These are phyloP conservation scores for Ophiodon elongatus DNA, from an alignment of 2,113 vertebrate genomes.

Conservation along the genomic window DNA sequence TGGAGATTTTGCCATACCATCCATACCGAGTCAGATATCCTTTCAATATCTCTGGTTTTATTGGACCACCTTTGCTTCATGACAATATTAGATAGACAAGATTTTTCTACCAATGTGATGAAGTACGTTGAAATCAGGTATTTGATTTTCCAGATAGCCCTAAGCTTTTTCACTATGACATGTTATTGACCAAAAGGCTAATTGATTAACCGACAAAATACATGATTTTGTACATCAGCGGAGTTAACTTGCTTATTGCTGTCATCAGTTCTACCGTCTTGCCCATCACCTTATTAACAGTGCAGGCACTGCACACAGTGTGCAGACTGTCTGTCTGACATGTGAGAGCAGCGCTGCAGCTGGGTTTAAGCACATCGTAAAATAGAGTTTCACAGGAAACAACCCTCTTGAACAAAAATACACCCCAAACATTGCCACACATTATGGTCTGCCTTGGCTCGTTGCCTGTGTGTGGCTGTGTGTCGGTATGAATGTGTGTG, in stretches of 20 bases:
- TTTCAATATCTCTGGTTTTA: background rate
- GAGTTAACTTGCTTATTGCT: conserved; percentile 12
- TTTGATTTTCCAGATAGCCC: background rate
- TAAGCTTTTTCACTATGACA: background rate
- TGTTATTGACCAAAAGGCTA: background rate
- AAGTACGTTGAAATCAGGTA: background rate
- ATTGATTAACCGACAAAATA: background rate
- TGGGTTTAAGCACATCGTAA: conserved; percentile 69
- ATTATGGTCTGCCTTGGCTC: conserved; percentile 44
- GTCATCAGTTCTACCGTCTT: conserved; percentile 37
- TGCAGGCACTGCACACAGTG: conserved; percentile 9
- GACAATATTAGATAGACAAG: background rate
- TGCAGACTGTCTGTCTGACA: conserved; percentile 44
- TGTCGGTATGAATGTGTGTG: conserved; percentile 15
- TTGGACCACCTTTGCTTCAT: background rate
- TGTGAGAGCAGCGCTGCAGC: conserved; percentile 55
- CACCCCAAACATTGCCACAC: conserved; percentile 64
- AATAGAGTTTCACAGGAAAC: conserved; percentile 70
- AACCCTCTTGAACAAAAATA: conserved; percentile 65
- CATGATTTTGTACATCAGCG: background rate
- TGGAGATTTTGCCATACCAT: background rate
- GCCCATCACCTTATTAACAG: conserved; percentile 37
- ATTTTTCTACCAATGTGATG: background rate
- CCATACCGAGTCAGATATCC: background rate
- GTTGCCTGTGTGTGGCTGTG: conserved; percentile 11